Base-by-base conservation (phyloP, 37 sponge, comb jelly and placozoan species). In the Beroe forskalii region DNA sequence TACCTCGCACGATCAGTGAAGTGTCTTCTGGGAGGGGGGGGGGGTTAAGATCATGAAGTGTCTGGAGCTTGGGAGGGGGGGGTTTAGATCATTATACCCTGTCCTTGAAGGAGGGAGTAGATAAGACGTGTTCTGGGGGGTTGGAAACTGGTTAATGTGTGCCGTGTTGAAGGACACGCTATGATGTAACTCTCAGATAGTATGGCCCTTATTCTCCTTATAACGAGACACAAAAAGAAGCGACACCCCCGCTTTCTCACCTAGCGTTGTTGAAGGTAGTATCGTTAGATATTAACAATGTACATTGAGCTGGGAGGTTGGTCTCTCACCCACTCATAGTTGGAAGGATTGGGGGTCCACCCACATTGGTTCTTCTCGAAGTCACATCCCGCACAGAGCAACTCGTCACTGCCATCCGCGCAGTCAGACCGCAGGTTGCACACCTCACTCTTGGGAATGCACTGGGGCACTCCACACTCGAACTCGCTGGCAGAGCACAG, bases 401-500 rank as follows among this genome's bases (percentile, higher is more conserved):
- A 20, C 27, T 91, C 91, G 44, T 91, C 91, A 41, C 40, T 30
- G 72, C 91, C 76, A 27, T 91, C 91, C 9, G 67, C 76, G 28
- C 91, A 91, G 48, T 91, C 91, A 1, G 9, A 22, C 14, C 64
- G 22, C 69, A 66, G 83, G 76, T 67, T 72, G 48, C 91, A 91
- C 37, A 66, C 67, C 76, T 67, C 64, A 22, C 62, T 37, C n/a
- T 24, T 39, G 0, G 91, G 91, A 25, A 91, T 76, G 86, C 91
- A 91, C 27, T 76, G 42, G 2, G 61, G 61, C 17, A 66, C 67
- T 39, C 72, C 62, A 40, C 91, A 91, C 72, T 55, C 62, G 32
- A 91, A 91, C 76, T 91, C 69, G 76, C 32, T 30, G 0, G 91
- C 36, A 2, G 55, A 76, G 61, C 91, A 91, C 30, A 80, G 86